Percentiles rank a stretch among this genome's conserved stretches.
These are phyloP conservation scores for Sterna hirundo DNA, from an alignment of 2,113 vertebrate species.

Conservation along the genomic window DNA sequence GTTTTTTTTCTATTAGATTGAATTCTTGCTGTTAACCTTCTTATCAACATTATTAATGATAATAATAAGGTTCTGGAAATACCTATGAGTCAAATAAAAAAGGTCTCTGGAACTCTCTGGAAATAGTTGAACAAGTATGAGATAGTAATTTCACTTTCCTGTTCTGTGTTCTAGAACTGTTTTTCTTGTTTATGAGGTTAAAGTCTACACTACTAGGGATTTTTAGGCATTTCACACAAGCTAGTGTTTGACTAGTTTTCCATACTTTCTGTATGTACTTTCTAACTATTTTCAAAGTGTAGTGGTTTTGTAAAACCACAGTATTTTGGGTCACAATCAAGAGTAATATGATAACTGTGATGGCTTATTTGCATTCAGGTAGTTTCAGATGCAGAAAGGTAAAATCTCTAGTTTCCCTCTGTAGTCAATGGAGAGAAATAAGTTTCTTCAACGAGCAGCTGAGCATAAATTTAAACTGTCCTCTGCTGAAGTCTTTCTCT, in stretches of 20 bases:
- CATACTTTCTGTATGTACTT: background rate
- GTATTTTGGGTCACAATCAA: background rate
- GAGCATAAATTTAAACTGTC: background rate
- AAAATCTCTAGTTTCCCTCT: background rate
- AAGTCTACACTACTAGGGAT: background rate
- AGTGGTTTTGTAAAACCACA: background rate
- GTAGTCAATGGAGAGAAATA: background rate
- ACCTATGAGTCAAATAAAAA: background rate
- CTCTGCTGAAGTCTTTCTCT: background rate
- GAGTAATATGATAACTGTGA: background rate
- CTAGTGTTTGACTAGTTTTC: background rate
- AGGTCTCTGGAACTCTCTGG: background rate
- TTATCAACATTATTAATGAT: background rate
- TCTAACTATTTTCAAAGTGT: background rate
- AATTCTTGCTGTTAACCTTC: background rate
- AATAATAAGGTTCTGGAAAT: background rate
- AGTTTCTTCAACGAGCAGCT: background rate
- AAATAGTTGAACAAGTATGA: background rate
- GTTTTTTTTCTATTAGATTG: background rate
- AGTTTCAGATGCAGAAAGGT: background rate
- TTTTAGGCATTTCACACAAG: background rate
- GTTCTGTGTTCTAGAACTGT: background rate
- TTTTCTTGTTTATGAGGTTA: background rate
- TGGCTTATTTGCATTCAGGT: background rate
- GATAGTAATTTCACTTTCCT: background rate